These are phyloP conservation scores for Aphrophora alni DNA, from an alignment of 2,888 invertebrate genomes.

Conservation along the genomic window DNA sequence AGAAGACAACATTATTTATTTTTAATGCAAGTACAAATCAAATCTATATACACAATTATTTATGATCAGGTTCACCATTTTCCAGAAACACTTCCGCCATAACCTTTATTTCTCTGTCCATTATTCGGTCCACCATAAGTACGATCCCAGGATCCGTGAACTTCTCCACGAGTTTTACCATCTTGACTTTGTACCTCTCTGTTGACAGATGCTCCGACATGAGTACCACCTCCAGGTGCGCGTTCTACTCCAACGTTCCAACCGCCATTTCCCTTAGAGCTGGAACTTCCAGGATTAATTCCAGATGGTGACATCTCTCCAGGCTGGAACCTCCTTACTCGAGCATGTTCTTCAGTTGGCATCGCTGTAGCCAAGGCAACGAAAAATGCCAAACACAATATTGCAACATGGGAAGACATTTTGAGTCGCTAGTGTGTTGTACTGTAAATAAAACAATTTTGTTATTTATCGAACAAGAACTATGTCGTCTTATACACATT, in stretches of 20 bases:
- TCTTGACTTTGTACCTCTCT: not conserved
- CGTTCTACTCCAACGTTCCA: not conserved
- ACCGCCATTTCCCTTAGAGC: not conserved
- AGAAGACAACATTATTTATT: too few relatives aligned
- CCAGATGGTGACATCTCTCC: not conserved
- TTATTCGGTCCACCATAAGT: not conserved
- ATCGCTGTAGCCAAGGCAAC: not conserved
- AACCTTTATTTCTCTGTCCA: not conserved
- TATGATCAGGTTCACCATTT: not conserved
- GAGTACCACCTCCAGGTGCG: not conserved
- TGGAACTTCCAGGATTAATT: not conserved
- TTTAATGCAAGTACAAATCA: too few relatives aligned
- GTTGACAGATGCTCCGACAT: not conserved
- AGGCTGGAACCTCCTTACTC: not conserved
- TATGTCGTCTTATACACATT: too few relatives aligned
- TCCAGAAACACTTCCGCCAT: not conserved
- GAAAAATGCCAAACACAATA: not conserved
- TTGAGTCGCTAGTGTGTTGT: not conserved
- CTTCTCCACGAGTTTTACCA: not conserved
- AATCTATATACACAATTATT: too few relatives aligned
- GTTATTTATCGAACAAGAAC: too few relatives aligned
- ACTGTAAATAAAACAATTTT: too few relatives aligned
- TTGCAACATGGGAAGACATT: not conserved
- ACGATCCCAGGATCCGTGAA: not conserved
- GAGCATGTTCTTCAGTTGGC: not conserved